Conservation (phyloP, 2,888 invertebrate species). For the Euzophera pinguis region DNA sequence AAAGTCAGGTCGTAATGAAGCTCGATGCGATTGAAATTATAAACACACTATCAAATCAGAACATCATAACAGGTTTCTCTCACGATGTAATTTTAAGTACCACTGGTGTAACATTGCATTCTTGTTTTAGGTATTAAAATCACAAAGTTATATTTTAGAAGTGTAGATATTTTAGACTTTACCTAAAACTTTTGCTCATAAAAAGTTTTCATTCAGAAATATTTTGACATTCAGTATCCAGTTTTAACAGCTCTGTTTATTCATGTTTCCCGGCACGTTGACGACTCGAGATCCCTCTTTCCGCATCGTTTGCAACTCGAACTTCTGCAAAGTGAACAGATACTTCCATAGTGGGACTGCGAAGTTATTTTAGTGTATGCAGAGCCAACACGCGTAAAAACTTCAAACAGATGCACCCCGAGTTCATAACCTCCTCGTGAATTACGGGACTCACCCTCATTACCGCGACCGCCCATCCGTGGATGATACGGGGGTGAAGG, state of each 20-base stretch:
- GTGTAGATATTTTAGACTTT: neutral
- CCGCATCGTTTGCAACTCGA: neutral
- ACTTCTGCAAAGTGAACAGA: conserved; percentile 1
- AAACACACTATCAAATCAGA: too few species aligned
- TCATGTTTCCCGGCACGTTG: neutral
- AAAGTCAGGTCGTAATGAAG: too few species aligned
- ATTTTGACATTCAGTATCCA: neutral
- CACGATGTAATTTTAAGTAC: too few species aligned
- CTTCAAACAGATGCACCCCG: conserved; percentile 71
- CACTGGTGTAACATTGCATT: too few species aligned
- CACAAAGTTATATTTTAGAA: too few species aligned
- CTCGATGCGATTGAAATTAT: too few species aligned
- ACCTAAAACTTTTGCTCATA: neutral
- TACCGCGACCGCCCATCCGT: conserved; percentile 65
- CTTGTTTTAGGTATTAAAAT: too few species aligned
- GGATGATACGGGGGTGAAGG: conserved; percentile 56
- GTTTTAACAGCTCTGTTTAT: neutral
- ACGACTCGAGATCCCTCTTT: neutral
- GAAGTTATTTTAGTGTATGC: conserved; percentile 18
- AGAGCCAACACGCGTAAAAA: conserved; percentile 63
- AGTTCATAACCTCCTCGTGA: conserved; percentile 54
- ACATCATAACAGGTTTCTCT: too few species aligned
- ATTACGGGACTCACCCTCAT: conserved; percentile 73
- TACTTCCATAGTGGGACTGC: neutral
- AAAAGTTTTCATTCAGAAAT: too few species aligned